Evolutionary conservation across 2,113 vertebrate genomes (phyloP).

Genomic region (cattle (Bos taurus)): DNA sequence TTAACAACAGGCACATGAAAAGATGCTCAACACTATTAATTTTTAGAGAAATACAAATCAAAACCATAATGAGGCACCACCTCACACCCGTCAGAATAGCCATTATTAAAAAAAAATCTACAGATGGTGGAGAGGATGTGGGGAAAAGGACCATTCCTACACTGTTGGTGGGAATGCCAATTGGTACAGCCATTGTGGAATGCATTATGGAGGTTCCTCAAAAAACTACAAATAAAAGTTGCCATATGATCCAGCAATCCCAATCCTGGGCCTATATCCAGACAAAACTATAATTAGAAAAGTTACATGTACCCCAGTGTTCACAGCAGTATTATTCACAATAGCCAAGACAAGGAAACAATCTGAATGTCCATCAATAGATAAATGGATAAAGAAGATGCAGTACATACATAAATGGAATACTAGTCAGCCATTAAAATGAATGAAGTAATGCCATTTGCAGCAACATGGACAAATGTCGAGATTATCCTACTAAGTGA

Average conservation of each 20-base stretch:
- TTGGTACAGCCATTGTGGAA: background rate
- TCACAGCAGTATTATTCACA: background rate
- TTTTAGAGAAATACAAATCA: background rate
- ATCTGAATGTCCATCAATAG: no score
- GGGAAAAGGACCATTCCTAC: background rate
- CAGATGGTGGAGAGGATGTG: background rate
- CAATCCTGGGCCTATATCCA: background rate
- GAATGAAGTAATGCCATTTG: no score
- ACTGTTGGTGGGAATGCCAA: background rate
- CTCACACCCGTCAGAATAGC: background rate
- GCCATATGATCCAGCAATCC: background rate
- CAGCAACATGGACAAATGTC: no score
- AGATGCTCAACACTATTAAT: background rate
- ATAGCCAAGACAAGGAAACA: background rate
- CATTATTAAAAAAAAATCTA: background rate
- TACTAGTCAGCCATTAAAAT: no score
- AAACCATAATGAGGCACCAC: background rate
- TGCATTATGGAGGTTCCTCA: background rate
- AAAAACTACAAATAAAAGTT: background rate
- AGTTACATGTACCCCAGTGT: background rate
- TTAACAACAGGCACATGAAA: background rate
- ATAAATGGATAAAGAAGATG: no score
- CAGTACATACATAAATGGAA: no score
- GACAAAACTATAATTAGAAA: background rate
- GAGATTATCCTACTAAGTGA: no score